A percentile compares a stretch with the other conserved stretches of the same genome.
phyloP scores from a whole-genome alignment of 2,888 invertebrate species.

The Tiphia femorata region DNA sequence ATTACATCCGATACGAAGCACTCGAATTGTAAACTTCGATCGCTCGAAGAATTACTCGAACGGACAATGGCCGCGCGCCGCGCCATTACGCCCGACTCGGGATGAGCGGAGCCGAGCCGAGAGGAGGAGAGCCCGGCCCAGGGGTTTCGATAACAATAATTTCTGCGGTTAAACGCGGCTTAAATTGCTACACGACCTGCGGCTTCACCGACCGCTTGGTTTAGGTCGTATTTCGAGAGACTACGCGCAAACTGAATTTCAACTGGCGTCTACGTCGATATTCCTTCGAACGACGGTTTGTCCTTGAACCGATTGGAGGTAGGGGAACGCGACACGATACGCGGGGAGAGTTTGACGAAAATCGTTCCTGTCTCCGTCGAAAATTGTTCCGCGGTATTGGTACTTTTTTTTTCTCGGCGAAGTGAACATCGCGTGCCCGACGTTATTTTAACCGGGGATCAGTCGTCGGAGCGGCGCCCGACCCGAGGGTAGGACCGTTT shows the following conservation, averaged over 20 bases:
- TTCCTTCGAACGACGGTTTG: too few relatives aligned
- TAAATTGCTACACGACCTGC: conserved; percentile 60
- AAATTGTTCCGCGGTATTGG: too few relatives aligned
- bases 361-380: too few relatives aligned
- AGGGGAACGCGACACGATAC: too few relatives aligned
- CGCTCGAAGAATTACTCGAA: conserved; percentile 31
- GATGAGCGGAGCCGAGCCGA: conserved; percentile 22
- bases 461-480: too few relatives aligned
- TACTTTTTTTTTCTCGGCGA: too few relatives aligned
- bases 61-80: conserved; percentile 43
- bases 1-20: conserved; percentile 45
- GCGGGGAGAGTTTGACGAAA: too few relatives aligned
- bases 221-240: conserved; percentile 15
- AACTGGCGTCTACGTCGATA: too few relatives aligned
- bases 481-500: too few relatives aligned
- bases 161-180: conserved; percentile 60
- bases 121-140: conserved; percentile 7
- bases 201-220: conserved; percentile 36
- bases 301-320: too few relatives aligned
- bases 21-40: conserved; percentile 46
- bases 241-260: conserved; percentile 10
- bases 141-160: conserved; percentile 57
- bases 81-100: conserved; percentile 43
- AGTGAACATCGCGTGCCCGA: too few relatives aligned
- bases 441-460: too few relatives aligned